Base-by-base conservation (phyloP, 2,797 vertebrate genomes). In the Myoxocephalus aenaeus region DNA sequence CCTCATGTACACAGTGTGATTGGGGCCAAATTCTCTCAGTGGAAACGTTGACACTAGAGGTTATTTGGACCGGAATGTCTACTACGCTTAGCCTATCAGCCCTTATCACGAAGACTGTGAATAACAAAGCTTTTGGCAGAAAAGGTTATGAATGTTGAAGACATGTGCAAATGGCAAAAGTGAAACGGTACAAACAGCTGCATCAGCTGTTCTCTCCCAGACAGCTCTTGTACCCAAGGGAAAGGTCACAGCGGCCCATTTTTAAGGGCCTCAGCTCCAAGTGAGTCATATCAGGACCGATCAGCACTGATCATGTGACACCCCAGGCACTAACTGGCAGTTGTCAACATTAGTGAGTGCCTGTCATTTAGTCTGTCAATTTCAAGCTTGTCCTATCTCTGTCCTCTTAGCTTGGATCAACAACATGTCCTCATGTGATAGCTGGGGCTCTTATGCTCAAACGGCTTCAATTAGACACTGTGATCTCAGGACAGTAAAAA, bases 271-370 rank as follows among this genome's bases (percentile, higher is more conserved):
- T 88, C 77, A 71, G 80, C 89, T 89, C 82, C 73, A 57, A 88
- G 70, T 91, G 90, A 93, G 82, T 92, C 89, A 88, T 72, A 92
- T 92, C 89, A 83, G 75, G 80, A 71, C 73, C 82, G 80, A 92
- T 94, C 92, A 91, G 90, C 79, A 81, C 84, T 82, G 92, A 92
- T 92, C 91, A 92, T 88, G 86, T 91, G 89, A 91, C 83, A 87
- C 90, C 85, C 75, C 65, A 12, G 92, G 93, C 87, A 64, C 54
- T 87, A 81, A 87, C 89, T 84, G 90, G 77, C 86, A 88, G 86
- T 93, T 90, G 90, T 93, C 93, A 92, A 89, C 87, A 86, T 92
- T 90, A 91, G 87, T 87, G 89, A 92, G 81, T 34, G 73, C 65
- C 75, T 91, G 92, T 92, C 90, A 90, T 91, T 92, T 87, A 87